A percentile compares a stretch with the other conserved stretches of the same genome.
These are phyloP conservation scores for Amphipyra tragopoginis DNA, from an alignment of 2,888 invertebrate genomes.

Conservation along the genomic window DNA sequence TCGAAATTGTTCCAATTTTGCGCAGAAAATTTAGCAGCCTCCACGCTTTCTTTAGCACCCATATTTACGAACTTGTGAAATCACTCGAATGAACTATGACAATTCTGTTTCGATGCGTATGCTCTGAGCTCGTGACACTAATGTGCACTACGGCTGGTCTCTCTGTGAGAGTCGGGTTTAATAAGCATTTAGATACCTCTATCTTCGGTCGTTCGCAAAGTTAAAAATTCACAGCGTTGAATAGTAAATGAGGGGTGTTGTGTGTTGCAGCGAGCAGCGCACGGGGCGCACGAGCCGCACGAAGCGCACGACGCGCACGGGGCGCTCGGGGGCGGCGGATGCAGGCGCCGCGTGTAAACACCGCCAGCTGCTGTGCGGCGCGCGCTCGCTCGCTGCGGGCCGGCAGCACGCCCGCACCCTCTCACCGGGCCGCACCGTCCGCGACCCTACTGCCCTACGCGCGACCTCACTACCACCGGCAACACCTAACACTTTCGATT, in stretches of 20 bases:
- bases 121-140: conserved; percentile 86
- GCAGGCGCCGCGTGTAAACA: conserved; percentile 86
- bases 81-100: conserved; percentile 87
- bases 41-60: conserved; percentile 96
- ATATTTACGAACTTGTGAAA: conserved; percentile 89
- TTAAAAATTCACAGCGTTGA: conserved; percentile 87
- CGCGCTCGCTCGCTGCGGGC: conserved; percentile 71
- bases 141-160: conserved; percentile 84
- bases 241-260: conserved; percentile 85
- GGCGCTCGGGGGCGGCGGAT: conserved; percentile 70
- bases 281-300: conserved; percentile 47
- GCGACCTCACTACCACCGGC: conserved; percentile 56
- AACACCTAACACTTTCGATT: conserved; percentile 61
- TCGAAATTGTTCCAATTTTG: conserved; percentile 95
- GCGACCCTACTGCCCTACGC: conserved; percentile 47
- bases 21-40: conserved; percentile 94
- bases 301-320: conserved; percentile 58
- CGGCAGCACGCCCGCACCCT: conserved; percentile 62
- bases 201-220: conserved; percentile 82
- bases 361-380: conserved; percentile 81
- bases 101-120: conserved; percentile 85
- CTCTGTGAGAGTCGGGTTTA: conserved; percentile 80
- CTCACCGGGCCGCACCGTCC: conserved; percentile 49
- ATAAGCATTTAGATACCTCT: conserved; percentile 87
- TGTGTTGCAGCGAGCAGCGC: conserved; percentile 80